These are phyloP conservation scores for Rhinolophus ferrumequinum DNA, from an alignment of 2,113 vertebrate species.

Conservation along the genomic window DNA sequence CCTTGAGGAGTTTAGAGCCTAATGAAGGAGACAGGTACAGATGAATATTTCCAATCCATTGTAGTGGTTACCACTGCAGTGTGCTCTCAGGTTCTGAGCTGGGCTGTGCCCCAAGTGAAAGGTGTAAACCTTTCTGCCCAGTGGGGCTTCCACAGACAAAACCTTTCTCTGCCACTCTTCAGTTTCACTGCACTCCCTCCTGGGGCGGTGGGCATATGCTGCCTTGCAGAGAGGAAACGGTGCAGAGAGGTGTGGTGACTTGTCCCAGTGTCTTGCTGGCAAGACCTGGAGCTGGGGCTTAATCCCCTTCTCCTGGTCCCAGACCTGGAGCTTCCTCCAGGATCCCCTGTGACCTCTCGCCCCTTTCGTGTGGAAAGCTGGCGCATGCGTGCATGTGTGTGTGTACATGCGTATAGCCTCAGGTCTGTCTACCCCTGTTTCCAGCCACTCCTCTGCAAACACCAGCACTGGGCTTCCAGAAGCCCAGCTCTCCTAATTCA, in stretches of 20 bases:
- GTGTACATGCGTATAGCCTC: rapidly evolving
- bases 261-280: too few relatives aligned
- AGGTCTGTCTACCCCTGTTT: background rate
- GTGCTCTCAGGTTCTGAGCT: background rate
- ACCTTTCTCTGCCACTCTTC: background rate
- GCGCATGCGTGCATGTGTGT: rapidly evolving
- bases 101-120: background rate
- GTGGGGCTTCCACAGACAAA: too few relatives aligned
- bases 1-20: background rate
- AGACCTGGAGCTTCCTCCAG: background rate
- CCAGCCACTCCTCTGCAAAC: background rate
- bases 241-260: too few relatives aligned
- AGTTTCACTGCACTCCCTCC: rapidly evolving
- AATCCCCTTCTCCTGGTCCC: background rate
- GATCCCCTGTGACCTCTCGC: too few relatives aligned
- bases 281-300: background rate
- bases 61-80: rapidly evolving
- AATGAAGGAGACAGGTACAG: background rate
- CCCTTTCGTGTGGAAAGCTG: background rate
- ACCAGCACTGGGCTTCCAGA: background rate
- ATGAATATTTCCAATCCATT: background rate
- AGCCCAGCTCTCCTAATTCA: background rate
- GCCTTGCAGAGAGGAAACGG: background rate
- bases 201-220: rapidly evolving
- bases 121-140: background rate